Conservation (phyloP, 1,140 invertebrate genomes). For the Coenobita brevimanus region DNA sequence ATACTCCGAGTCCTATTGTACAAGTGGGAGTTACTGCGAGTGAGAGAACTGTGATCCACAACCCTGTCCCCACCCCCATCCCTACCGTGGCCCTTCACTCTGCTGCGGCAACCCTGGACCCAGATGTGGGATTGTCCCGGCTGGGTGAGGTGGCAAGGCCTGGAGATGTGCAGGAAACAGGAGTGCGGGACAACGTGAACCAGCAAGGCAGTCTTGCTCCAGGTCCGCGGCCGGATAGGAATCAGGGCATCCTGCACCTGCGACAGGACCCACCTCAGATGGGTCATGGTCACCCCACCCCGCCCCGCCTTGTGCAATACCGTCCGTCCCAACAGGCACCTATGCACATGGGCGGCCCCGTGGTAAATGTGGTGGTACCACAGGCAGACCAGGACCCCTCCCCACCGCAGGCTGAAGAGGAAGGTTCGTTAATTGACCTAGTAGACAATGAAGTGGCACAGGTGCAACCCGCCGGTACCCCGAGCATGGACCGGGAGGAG, state of each 20-base stretch:
- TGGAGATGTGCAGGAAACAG: not conserved
- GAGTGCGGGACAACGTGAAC: constrained; percentile 24
- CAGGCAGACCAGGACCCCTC: not conserved
- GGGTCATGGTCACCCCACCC: constrained; percentile 13
- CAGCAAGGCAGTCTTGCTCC: not conserved
- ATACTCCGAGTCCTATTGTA: no score
- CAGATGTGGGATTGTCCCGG: not conserved
- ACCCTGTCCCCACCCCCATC: no score
- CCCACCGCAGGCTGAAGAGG: not conserved
- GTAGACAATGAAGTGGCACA: not conserved
- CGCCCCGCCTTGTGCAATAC: not conserved
- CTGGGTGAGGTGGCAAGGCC: not conserved
- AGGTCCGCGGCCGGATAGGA: constrained; percentile 4
- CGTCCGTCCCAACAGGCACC: constrained; percentile 16
- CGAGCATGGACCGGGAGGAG: constrained; percentile 10
- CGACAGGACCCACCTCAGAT: constrained; percentile 24
- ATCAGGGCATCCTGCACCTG: constrained; percentile 14
- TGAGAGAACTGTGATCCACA: no score
- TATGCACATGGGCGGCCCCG: constrained; percentile 14
- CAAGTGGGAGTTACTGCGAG: no score
- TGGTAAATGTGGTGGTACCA: constrained; percentile 17
- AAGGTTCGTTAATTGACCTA: not conserved
- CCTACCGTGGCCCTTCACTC: not conserved
- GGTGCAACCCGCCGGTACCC: not conserved
- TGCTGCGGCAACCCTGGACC: not conserved